Evolutionary conservation across 2,888 invertebrate genomes (phyloP).

Genomic region (Anagyrus pseudococci): DNA sequence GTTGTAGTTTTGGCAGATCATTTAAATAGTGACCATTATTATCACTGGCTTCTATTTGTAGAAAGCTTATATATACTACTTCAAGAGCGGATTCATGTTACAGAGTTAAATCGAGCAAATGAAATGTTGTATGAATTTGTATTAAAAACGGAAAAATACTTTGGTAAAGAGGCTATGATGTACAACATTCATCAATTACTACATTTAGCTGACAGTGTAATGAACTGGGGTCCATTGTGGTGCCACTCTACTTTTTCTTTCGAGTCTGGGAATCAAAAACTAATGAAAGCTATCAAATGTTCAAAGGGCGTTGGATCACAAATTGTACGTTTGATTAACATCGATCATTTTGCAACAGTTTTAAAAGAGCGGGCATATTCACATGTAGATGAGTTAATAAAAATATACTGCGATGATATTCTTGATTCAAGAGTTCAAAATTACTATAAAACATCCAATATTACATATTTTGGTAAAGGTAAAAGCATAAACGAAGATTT

Average conservation of each 20-base stretch:
- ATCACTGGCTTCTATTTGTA: constrained; percentile 11
- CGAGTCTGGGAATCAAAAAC: not conserved
- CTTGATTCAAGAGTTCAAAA: not conserved
- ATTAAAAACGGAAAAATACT: not conserved
- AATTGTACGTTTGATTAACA: not conserved
- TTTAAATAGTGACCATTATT: not conserved
- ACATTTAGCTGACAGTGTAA: constrained; percentile 5
- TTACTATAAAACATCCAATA: not conserved
- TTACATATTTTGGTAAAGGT: not conserved
- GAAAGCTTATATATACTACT: constrained; percentile 14
- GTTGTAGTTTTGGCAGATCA: not conserved
- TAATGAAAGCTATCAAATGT: constrained; percentile 9
- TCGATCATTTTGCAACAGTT: not conserved
- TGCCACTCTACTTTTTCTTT: constrained; percentile 4
- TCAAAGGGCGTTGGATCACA: not conserved
- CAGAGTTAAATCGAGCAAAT: constrained; percentile 7
- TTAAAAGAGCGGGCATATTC: not conserved
- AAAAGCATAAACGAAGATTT: not conserved
- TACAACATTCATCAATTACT: constrained; percentile 12
- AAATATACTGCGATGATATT: not conserved
- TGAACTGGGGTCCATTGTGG: constrained; percentile 19
- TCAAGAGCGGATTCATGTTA: not conserved
- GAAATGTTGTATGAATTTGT: constrained; percentile 13
- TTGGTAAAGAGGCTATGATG: not conserved
- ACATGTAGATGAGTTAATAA: not conserved